Conservation (phyloP, 2,113 vertebrate species). For the Crypturellus undulatus region DNA sequence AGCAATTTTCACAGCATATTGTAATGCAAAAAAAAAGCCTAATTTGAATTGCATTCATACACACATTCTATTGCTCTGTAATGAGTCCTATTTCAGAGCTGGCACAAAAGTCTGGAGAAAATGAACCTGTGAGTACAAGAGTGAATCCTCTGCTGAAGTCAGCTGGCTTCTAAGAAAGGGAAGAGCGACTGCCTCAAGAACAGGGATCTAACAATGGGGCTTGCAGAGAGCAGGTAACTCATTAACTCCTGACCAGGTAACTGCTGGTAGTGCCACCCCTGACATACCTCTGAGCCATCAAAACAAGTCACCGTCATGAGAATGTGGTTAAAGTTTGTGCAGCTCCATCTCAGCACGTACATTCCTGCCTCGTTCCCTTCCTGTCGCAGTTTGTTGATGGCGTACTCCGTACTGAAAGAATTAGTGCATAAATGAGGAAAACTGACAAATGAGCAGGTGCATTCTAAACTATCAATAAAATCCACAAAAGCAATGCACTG, state of each 20-base stretch:
- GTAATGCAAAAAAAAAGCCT: not conserved
- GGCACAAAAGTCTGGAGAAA: not conserved
- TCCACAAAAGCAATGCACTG: not conserved
- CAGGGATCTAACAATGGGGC: rapidly evolving
- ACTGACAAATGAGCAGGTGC: not conserved
- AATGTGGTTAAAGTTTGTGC: slow-evolving; percentile 93
- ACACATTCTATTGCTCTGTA: not conserved
- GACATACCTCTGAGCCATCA: slow-evolving; percentile 79
- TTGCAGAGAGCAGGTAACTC: not conserved
- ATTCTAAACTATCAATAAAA: not conserved
- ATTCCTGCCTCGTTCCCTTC: slow-evolving; percentile 92
- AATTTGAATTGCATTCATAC: rapidly evolving
- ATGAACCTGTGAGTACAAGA: not conserved
- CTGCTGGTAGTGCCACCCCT: not conserved
- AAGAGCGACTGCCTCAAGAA: not conserved
- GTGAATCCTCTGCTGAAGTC: too few relatives aligned
- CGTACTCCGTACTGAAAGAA: slow-evolving; percentile 90
- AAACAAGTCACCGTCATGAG: slow-evolving; percentile 95
- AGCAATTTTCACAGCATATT: not conserved
- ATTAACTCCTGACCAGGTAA: not conserved
- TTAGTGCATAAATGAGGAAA: not conserved
- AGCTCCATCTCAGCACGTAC: slow-evolving; percentile 95
- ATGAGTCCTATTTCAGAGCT: not conserved
- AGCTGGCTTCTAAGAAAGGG: not conserved
- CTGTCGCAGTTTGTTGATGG: slow-evolving; percentile 90